Evolutionary conservation across 2,797 vertebrate genomes (phyloP).

Genomic region (Ctenochaetus hawaiiensis): DNA sequence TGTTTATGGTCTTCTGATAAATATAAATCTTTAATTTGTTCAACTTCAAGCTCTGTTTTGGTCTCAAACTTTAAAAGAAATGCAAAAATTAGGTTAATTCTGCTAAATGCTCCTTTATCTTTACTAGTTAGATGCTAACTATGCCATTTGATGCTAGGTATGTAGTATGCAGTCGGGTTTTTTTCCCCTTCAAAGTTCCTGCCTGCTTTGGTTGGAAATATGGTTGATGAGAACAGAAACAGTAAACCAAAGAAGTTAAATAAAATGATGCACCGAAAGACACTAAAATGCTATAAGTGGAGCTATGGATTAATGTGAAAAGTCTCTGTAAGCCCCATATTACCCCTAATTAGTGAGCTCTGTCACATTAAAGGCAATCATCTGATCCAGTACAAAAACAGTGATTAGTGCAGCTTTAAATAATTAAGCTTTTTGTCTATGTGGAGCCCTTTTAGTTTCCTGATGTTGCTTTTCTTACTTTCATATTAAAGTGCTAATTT

Average conservation of each 20-base stretch:
- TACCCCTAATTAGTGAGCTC: background rate
- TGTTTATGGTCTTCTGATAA: background rate
- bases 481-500: constrained; percentile 14
- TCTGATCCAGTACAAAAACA: background rate
- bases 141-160: too few species aligned
- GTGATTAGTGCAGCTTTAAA: constrained; percentile 15
- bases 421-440: background rate
- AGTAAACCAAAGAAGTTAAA: background rate
- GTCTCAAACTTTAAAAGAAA: background rate
- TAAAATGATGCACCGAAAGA: background rate
- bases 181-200: background rate
- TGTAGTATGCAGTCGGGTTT: too few species aligned
- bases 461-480: constrained; percentile 12
- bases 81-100: too few species aligned
- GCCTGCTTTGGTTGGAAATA: background rate
- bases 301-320: background rate
- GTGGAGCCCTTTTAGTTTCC: background rate
- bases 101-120: too few species aligned
- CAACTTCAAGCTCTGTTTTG: background rate
- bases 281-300: background rate
- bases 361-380: background rate
- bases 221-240: background rate
- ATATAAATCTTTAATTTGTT: background rate
- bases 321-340: too few species aligned
- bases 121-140: background rate